Conservation (phyloP, 2,797 vertebrate genomes). For the Helicolenus hilgendorfi region DNA sequence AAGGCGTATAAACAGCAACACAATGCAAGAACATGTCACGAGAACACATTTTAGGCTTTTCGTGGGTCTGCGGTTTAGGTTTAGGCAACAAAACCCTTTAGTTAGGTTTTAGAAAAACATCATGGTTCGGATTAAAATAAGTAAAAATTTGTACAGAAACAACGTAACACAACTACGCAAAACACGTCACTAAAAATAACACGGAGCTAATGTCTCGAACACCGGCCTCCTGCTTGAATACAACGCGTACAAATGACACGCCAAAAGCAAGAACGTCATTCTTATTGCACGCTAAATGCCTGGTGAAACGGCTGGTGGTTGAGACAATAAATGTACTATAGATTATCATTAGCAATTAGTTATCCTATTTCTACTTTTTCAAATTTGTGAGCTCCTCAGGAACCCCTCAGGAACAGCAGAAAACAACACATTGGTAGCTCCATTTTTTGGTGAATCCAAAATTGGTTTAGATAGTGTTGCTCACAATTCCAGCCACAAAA, state of each 20-base stretch:
- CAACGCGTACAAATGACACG: too few species aligned
- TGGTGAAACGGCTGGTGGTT: neutral
- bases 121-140: neutral
- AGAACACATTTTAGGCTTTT: too few species aligned
- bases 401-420: neutral
- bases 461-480: neutral
- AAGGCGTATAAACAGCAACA: too few species aligned
- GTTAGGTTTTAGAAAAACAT: neutral
- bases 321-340: neutral
- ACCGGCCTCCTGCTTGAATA: neutral
- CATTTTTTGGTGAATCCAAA: neutral
- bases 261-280: too few species aligned
- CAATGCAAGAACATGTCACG: too few species aligned
- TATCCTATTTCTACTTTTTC: neutral
- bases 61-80: neutral
- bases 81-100: neutral
- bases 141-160: too few species aligned
- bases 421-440: neutral
- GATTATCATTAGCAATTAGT: neutral
- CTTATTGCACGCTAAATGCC: neutral
- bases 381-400: neutral
- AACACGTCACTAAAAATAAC: neutral
- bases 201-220: neutral
- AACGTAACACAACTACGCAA: too few species aligned
- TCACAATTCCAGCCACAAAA: neutral